Evolutionary conservation across 2,797 vertebrate genomes (phyloP).

Genomic region (Cottoperca gobio): DNA sequence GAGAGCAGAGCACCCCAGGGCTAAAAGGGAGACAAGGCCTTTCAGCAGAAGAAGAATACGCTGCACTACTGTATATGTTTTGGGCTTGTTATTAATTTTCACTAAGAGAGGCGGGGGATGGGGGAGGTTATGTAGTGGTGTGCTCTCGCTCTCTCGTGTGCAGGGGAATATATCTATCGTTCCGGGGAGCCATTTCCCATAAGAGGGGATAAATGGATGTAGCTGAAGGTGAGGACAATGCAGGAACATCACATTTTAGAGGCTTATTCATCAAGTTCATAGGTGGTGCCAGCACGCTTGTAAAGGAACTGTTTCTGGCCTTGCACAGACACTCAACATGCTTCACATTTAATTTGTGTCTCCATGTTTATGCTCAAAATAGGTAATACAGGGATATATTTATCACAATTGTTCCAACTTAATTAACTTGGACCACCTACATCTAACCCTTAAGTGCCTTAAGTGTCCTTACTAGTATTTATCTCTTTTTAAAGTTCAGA

Average conservation of each 20-base stretch:
- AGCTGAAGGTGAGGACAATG: constrained; percentile 83
- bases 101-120: constrained; percentile 52
- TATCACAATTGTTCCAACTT: neutral
- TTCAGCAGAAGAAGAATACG: constrained; percentile 81
- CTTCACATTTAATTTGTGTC: constrained; percentile 52
- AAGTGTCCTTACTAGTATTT: neutral
- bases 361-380: constrained; percentile 1
- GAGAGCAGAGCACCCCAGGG: constrained; percentile 83
- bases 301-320: constrained; percentile 52
- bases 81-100: constrained; percentile 83
- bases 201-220: constrained; percentile 83
- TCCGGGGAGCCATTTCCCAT: constrained; percentile 75
- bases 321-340: constrained; percentile 40
- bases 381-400: neutral
- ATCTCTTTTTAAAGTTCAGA: neutral
- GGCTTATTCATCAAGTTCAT: constrained; percentile 85
- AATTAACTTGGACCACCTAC: neutral
- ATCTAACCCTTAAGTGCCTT: neutral
- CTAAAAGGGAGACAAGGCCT: constrained; percentile 84
- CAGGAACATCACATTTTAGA: constrained; percentile 81
- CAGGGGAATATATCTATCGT: constrained; percentile 71
- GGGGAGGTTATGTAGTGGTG: constrained; percentile 56
- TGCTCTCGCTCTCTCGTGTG: constrained; percentile 45
- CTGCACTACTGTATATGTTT: constrained; percentile 71
- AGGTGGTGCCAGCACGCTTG: constrained; percentile 64